Base-by-base conservation (phyloP, 2,113 vertebrate species). In the Callorhinus ursinus region DNA sequence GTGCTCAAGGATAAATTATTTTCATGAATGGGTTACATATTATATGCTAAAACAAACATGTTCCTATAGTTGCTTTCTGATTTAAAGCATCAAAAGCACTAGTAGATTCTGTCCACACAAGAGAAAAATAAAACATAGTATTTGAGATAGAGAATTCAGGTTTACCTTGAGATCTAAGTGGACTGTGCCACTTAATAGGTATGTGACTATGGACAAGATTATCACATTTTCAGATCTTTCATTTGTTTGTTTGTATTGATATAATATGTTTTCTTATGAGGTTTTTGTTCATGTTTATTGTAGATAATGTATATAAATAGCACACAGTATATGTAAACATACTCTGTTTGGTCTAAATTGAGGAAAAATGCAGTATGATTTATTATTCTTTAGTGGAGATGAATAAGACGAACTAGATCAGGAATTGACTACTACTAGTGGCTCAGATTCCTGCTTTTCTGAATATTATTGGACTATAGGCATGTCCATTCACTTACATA, bases 91-190 rank as follows among this genome's bases (percentile, higher is more conserved):
- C 49, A 97, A 18, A 93, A 91, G 55, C 53, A 57, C 11, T 57
- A 59, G 11, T 72, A n/a, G 26, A 51, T 92, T 90, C 61, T 93
- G 9, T 92, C 33, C 42, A 67, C 14, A 46, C 22, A 69, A 72
- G 28, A 88, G 89, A 96, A 69, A 82, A 96, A 72, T 9, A 89
- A 92, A 96, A 82, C 0, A 33, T 69, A 79, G 19, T 72, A 72
- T 90, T 90, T 81, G 49, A 53, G 80, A 36, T 80, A 88, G 71
- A 95, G 33, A 95, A 65, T 87, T 95, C 21, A 94, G 6, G 9
- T 97, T 94, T 77, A 92, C 21, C 21, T 88, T 95, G 49, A 80
- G 39, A 84, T 93, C 10, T 69, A 69, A 76, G 31, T 93, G 55
- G 11, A 49, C 12, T 39, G 22, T 95, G 7, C 33, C 51, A 53